Base-by-base conservation (phyloP, 1,140 invertebrate genomes). In the Mya arenaria region DNA sequence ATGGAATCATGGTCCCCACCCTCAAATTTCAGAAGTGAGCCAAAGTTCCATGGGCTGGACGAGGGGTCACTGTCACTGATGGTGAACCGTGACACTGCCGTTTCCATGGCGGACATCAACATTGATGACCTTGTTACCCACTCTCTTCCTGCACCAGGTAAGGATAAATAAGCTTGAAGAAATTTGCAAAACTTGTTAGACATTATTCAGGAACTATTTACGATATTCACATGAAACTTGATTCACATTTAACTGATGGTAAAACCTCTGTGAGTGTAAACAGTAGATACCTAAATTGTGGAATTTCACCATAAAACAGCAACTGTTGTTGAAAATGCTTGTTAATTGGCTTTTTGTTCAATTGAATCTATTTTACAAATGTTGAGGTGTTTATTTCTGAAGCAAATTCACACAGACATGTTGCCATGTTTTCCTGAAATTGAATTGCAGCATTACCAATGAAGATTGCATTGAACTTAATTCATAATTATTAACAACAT, bases 101-200 rank as follows among this genome's bases (percentile, higher is more conserved):
- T 75, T 0, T 75, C 73, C 41, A 75, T 75, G 60, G 55, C 58
- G 32, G 73, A 75, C 62, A 75, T 75, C 28, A 65, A 65, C 36
- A 60, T 65, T 19, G 37, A 62, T 52, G 73, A 75, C 36, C 34
- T 62, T 30, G 55, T 62, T 2, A 34, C 32, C 6, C 62, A 65
- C 0, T 65, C 62, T 1, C 19, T 39, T 34, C 73, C 58, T 44
- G 2, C 41, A 28, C 55, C 55, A 62, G 62, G 1, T 56, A 34
- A 48, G 55, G 5, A 30, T 19, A 39, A 23, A 63, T 36, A 63
- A 34, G 39, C 23, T 56, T 56, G 55, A 23, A 56, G 44, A 4
- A 19, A 6, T 6, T 56, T 56, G 55, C 28, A 56, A 56, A 56
- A 28, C n/a, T 56, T 23, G n/a, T 23, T 6, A 23, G 55, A 19